Evolutionary conservation across 2,797 vertebrate species (phyloP), one percentile per base, ranked within the genome.

Genomic region (Pseudomugil tenellus): DNA sequence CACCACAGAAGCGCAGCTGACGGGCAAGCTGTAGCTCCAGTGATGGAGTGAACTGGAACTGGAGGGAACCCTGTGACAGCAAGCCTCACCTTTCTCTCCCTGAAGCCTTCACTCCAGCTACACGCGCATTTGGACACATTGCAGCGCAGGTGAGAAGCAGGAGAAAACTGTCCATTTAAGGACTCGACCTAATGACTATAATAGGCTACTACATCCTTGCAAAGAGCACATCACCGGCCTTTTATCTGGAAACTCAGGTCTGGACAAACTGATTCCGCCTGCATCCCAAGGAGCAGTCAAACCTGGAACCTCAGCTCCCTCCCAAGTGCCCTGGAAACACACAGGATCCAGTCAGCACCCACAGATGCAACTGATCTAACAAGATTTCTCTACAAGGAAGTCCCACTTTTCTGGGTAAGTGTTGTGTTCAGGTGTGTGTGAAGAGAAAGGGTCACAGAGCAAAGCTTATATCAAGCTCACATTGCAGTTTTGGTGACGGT

Each of bases 41-140:
- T 81, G 89, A 87, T 88, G 85, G 86, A 92, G 79, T 91, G 92
- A 93, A 70, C 84, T 77, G 67, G 65, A 84, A 83, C 80, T 67
- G 61, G 64, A 63, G 66, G 76, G 70, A 73, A 65, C 35, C 61
- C 34, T 58, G 41, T 86, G 70, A 83, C 57, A 65, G 66, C 25
- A 76, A 43, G 67, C 57, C 58, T 74, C 61, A 66, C 63, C n/a
- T 39, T 39, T 6, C 14, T 9, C 16, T 56, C 55, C 57, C 43
- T 11, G 66, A 14, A 84, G 60, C 58, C 52, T 72, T 62, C 51
- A 58, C 58, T 65, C 80, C 57, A 52, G 52, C 52, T 43, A 55
- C 66, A 72, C 56, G 75, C 77, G 77, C 66, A 70, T 16, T 67
- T 34, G 82, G 79, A 85, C 87, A 74, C 74, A 70, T 60, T 58